Percentiles rank a stretch among this genome's conserved stretches.
phyloP scores from a whole-genome alignment of 53 echinoderm and acorn worm species.

The Paelopatides confundens region DNA sequence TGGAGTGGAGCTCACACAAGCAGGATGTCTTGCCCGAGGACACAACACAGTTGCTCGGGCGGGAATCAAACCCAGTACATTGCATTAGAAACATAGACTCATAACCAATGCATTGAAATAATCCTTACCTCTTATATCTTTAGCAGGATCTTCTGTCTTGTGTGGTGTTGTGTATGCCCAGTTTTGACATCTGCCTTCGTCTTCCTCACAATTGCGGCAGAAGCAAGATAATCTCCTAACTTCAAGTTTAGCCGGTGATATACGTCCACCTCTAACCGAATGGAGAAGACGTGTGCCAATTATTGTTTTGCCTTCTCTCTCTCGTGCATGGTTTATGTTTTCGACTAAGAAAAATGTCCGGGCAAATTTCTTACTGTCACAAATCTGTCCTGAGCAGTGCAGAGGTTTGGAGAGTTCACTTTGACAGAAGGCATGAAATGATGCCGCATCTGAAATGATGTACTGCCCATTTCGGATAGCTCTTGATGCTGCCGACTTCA shows the following conservation, averaged over 20 bases:
- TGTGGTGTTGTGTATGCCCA: neutral
- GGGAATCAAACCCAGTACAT: too few species aligned
- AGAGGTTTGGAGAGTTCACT: neutral
- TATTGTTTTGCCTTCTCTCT: conserved; percentile 19
- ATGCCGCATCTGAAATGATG: neutral
- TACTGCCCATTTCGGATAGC: neutral
- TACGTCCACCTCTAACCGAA: neutral
- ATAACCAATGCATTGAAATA: neutral
- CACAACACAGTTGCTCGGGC: too few species aligned
- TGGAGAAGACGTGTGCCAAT: conserved; percentile 10
- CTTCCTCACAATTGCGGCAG: neutral
- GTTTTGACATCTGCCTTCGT: neutral
- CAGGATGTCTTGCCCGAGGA: too few species aligned
- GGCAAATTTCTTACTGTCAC: conserved; percentile 15
- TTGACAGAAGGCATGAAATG: conserved; percentile 3
- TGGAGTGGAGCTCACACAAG: neutral
- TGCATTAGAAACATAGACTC: neutral
- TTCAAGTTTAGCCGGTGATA: conserved; percentile 9
- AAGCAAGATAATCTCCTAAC: conserved; percentile 21
- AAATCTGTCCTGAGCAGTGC: conserved; percentile 27
- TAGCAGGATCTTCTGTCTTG: conserved; percentile 4
- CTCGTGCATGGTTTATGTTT: conserved; percentile 13
- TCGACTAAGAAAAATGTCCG: conserved; percentile 20
- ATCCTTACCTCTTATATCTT: conserved; percentile 5
- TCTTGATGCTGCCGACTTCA: conserved; percentile 46